phyloP scores from a whole-genome alignment of 2,888 invertebrate genomes.

The Coenonympha glycerion region DNA sequence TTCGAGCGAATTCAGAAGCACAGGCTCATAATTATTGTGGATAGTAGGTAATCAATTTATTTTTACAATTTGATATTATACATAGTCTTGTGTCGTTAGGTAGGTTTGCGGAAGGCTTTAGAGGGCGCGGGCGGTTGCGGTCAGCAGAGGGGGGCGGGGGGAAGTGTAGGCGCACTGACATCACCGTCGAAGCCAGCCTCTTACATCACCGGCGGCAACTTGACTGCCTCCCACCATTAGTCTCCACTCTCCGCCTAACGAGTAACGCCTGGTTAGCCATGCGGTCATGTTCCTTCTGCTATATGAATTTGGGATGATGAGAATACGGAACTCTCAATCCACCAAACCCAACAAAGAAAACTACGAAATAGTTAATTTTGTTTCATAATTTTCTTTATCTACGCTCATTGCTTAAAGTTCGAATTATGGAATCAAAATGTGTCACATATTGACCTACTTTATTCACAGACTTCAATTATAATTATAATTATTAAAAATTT shows the following conservation, averaged over 20 bases:
- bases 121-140: constrained; percentile 28
- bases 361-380: no score
- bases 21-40: constrained; percentile 21
- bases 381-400: no score
- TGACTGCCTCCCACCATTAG: constrained; percentile 43
- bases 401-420: no score
- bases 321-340: no score
- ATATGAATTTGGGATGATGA: constrained; percentile 1
- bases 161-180: constrained; percentile 69
- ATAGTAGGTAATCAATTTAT: neutral
- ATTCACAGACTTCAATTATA: no score
- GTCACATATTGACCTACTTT: no score
- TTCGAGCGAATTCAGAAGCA: neutral
- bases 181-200: constrained; percentile 65
- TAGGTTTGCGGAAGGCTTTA: constrained; percentile 62
- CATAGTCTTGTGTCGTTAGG: constrained; percentile 1
- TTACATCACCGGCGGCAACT: constrained; percentile 68
- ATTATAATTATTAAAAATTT: no score
- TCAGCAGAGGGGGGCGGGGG: constrained; percentile 32
- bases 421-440: no score
- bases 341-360: no score
- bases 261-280: constrained; percentile 42
- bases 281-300: constrained; percentile 32
- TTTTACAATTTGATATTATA: no score
- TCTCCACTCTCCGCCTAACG: no score